Evolutionary conservation across 1,140 invertebrate species (phyloP), one percentile per base, ranked within the genome.

Genomic region (Micrasema minimum): DNA sequence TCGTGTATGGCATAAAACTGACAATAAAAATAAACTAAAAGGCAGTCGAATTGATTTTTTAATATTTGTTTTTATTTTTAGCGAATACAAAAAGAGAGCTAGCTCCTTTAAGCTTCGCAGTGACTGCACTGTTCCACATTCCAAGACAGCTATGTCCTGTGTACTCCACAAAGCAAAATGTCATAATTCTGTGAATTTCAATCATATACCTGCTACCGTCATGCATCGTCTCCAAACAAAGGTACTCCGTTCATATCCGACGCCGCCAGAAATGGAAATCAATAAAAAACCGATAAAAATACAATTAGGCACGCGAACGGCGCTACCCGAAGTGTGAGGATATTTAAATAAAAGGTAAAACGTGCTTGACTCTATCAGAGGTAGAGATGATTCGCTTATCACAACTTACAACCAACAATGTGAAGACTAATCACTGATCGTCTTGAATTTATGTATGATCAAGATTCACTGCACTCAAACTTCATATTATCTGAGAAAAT

Each of bases 151-250:
- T 14, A 16, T 45, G n/a, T 45, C 43, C 18, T 5, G 22, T 51
- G 20, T 22, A 12, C 26, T 51, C 22, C 50, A 65, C 61, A 73
- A 73, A 73, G 61, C 53, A 66, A 62, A 73, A 65, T 62, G 72
- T 73, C 72, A 73, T 73, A 73, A 66, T 73, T 73, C 72, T 57
- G 50, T 69, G 72, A 73, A 73, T 73, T 73, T 66, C 65, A 73
- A 73, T 73, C 72, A 69, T 69, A 62, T 72, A 72, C 71, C 61
- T 57, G 66, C 41, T 51, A 7, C 55, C 66, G 71, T 69, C 66
- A 65, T 72, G 71, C 66, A 64, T 69, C 59, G 70, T 51, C n/a
- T n/a, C 43, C 55, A 67, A 35, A 65, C 41, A 73, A 69, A 59
- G 41, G 65, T 45, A 66, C 26, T 35, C 43, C n/a, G n/a, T n/a